Base-by-base conservation (phyloP, 1,140 invertebrate species). In the Calycopis cecrops region DNA sequence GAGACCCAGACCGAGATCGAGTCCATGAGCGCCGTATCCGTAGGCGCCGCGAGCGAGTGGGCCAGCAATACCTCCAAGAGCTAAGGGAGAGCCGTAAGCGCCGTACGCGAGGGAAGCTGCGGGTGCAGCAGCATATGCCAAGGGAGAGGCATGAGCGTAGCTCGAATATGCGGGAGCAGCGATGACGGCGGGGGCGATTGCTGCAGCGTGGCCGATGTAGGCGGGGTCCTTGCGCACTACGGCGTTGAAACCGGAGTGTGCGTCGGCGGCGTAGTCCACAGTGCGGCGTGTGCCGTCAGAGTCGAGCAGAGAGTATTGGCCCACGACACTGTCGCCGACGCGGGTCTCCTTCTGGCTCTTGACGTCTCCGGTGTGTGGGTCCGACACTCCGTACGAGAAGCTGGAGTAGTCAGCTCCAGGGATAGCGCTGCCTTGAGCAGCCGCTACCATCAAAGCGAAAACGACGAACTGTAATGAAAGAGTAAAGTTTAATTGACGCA, bases 271-370 rank as follows among this genome's bases (percentile, higher is more conserved):
- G 60, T 89, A 89, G 66, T 89, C 83, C 0, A 88, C 88, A n/a
- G 77, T 87, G 37, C 88, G 76, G 59, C 77, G 77, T 11, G 84
- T 83, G 52, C 88, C 88, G 59, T 89, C 88, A 28, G 88, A 78
- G 52, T 89, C 88, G 54, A 87, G 63, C 3, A 88, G 73, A 8
- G 84, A 82, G 62, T 88, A 88, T 35, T 80, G 77, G 18, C 91
- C 90, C 53, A 87, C 79, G n/a, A 91, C 90, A 21, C 88, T 65
- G 66, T 90, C 86, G 0, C 90, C 90, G 48, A 87, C 76, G 17
- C 88, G 75, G 40, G 70, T 82, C 69, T 90, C 88, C 44, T 86
- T 67, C 59, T 88, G 85, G 59, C 72, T 75, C 72, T 90, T 89
- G 14, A 84, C 76, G 62, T 90, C 88, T 9, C 90, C 86, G 67